Evolutionary conservation across 1,140 invertebrate genomes (phyloP).

Genomic region (Pantala flavescens): DNA sequence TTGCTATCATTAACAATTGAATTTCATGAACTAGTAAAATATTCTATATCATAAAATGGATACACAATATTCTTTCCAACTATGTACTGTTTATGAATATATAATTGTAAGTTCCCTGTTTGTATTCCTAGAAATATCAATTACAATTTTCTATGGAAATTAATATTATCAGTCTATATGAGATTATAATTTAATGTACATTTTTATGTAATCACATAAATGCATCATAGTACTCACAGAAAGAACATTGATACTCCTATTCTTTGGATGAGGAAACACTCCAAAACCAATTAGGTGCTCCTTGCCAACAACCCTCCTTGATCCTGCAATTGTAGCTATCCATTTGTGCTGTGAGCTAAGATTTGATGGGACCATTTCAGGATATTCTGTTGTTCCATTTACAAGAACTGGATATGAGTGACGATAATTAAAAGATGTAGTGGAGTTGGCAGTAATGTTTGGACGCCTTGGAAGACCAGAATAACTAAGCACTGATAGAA

Average conservation of each 20-base stretch:
- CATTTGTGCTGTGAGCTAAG: slow-evolving; percentile 43
- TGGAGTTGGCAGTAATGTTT: slow-evolving; percentile 36
- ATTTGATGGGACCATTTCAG: slow-evolving; percentile 31
- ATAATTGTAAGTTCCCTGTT: too few relatives aligned
- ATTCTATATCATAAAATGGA: too few relatives aligned
- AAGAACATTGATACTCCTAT: slow-evolving; percentile 49
- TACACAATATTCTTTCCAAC: too few relatives aligned
- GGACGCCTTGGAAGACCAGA: slow-evolving; percentile 48
- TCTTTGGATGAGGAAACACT: slow-evolving; percentile 53
- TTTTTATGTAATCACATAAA: too few relatives aligned
- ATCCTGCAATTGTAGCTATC: slow-evolving; percentile 45
- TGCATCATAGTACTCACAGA: slow-evolving; percentile 40
- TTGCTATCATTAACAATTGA: too few relatives aligned
- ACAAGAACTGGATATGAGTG: not conserved
- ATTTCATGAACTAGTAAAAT: too few relatives aligned
- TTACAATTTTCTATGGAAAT: too few relatives aligned
- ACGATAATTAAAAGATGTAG: slow-evolving; percentile 26
- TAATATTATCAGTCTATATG: too few relatives aligned
- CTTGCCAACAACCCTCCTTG: slow-evolving; percentile 49
- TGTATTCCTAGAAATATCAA: too few relatives aligned
- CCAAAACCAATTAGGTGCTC: slow-evolving; percentile 57
- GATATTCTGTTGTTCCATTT: not conserved
- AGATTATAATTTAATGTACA: too few relatives aligned
- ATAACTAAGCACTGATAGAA: slow-evolving; percentile 44
- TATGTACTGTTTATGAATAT: too few relatives aligned